Percentiles rank a stretch among this genome's conserved stretches.
phyloP scores from a whole-genome alignment of 2,888 invertebrate genomes.

The Leptopilina drosophilae region DNA sequence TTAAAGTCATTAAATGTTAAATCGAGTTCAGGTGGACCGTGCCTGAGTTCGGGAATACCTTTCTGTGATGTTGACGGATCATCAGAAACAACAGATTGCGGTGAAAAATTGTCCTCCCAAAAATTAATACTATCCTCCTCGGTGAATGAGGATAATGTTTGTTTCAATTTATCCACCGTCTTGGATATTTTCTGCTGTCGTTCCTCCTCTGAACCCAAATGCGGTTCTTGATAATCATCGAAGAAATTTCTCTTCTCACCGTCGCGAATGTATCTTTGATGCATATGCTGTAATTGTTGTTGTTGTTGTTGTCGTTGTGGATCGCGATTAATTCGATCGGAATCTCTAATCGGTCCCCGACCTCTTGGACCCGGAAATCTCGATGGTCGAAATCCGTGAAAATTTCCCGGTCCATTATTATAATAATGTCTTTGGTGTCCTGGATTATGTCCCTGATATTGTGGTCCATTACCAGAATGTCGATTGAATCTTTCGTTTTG shows the following conservation, averaged over 20 bases:
- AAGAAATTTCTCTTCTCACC: slow-evolving; percentile 1
- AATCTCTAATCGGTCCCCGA: neutral
- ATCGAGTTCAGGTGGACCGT: slow-evolving; percentile 67
- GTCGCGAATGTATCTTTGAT: neutral
- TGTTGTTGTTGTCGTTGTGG: neutral
- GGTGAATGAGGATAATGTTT: slow-evolving; percentile 65
- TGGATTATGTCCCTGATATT: slow-evolving; percentile 39
- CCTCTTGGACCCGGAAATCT: neutral
- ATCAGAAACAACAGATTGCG: slow-evolving; percentile 29
- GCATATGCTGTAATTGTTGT: too few species aligned
- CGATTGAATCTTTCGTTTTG: slow-evolving; percentile 52
- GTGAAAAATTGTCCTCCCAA: slow-evolving; percentile 65
- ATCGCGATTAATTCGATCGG: neutral
- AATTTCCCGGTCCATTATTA: slow-evolving; percentile 21
- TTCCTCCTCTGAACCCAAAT: slow-evolving; percentile 73
- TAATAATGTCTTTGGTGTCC: slow-evolving; percentile 24
- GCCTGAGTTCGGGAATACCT: slow-evolving; percentile 63
- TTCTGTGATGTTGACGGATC: slow-evolving; percentile 48
- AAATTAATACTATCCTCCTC: slow-evolving; percentile 64
- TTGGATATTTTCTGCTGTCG: slow-evolving; percentile 70
- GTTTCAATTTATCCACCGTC: slow-evolving; percentile 71
- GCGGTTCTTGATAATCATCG: slow-evolving; percentile 55
- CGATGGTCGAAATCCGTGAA: neutral
- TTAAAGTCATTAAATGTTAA: slow-evolving; percentile 68
- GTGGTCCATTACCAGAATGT: slow-evolving; percentile 51